Base-by-base conservation (phyloP, 1,140 invertebrate genomes). In the Rhizoglyphus robini region DNA sequence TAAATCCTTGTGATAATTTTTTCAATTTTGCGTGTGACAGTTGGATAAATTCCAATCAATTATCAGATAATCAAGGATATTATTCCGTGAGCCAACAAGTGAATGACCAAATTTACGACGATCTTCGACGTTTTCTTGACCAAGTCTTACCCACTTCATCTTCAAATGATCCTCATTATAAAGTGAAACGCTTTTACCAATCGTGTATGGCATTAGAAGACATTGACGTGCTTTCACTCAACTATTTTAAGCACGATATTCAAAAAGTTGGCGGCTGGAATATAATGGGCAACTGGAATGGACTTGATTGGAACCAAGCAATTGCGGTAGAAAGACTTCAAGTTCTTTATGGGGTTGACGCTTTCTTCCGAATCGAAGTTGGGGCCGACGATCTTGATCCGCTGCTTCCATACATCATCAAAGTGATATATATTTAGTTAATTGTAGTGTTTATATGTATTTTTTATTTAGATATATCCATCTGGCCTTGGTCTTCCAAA, bases 191-290 rank as follows among this genome's bases (percentile, higher is more conserved):
- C 8, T 67, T 67, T 31, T 66, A 66, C 32, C 13, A 41, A 29
- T 62, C 54, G 13, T 66, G 65, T 48, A 64, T 66, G 61, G 31
- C 34, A 25, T 18, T 66, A 27, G 65, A 66, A 31, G 65, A 66
- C n/a, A 30, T 67, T 34, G 65, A 67, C 23, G 15, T n/a, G 18
- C 25, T 15, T 20, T 51, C 62, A 11, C 15, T 67, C 1, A 30
- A 29, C 25, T 51, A 67, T 38, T 18, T 67, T 47, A 67, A 67
- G 34, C 41, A 66, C 36, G 51, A 65, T 15, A 67, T 67, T 41
- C 13, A 68, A 4, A 36, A 67, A 11, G 30, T 32, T 2, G 59
- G 65, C 8, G 65, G 65, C 31, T 67, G 65, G 65, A 66, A 32
- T 31, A 23, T 67, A 31, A 23, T 66, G 23, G 57, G 60, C 27